A percentile compares a stretch with the other conserved stretches of the same genome.
Evolutionary conservation across 2,113 vertebrate genomes (phyloP).

Genomic region (Meriones unguiculatus): DNA sequence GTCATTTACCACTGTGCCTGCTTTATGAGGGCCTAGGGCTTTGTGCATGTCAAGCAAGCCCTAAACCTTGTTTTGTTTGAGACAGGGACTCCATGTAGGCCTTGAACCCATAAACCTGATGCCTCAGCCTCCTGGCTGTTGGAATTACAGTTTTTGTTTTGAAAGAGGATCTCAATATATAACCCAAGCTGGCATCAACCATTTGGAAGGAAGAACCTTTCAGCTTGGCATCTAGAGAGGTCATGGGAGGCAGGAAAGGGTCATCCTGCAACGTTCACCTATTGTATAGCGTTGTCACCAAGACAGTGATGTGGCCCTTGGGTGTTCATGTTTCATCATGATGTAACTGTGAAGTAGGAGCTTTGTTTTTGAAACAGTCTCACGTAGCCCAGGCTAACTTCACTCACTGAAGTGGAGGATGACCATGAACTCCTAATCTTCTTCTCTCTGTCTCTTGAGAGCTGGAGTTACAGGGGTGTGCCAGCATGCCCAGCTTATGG

Average conservation of each 20-base stretch:
- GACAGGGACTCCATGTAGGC: neutral
- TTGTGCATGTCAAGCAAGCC: neutral
- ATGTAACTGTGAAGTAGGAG: neutral
- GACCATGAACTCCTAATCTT: neutral
- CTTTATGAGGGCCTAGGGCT: neutral
- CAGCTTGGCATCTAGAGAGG: neutral
- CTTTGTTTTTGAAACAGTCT: neutral
- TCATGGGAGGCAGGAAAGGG: too few species aligned
- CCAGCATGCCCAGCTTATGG: neutral
- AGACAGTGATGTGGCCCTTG: neutral
- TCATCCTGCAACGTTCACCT: neutral
- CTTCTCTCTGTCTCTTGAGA: neutral
- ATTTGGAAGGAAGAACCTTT: neutral
- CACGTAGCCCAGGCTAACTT: neutral
- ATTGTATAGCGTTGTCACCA: too few species aligned
- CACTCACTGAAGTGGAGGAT: neutral
- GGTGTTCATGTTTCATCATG: neutral
- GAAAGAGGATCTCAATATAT: neutral
- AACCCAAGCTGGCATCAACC: too few species aligned
- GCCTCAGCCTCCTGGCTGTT: neutral
- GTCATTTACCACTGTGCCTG: neutral
- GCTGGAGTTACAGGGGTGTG: neutral
- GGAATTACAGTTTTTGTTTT: neutral
- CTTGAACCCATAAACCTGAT: neutral
- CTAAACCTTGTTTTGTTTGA: neutral